Evolutionary conservation across 2,888 invertebrate genomes (phyloP), one percentile per base, ranked within the genome.

Genomic region (Cerastoderma edule): DNA sequence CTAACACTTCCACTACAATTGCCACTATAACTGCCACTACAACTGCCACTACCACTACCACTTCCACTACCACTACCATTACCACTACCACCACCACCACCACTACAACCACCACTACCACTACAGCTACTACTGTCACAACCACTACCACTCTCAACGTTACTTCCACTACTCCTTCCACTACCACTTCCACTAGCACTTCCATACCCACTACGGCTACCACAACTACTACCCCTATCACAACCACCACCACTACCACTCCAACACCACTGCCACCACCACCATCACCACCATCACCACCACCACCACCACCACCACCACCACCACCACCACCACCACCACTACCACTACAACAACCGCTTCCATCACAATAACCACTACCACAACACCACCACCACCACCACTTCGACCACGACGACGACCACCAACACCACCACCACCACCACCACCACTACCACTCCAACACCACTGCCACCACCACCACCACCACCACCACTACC

Each of bases 161-260:
- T 48, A 48, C 27, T 66, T 48, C 48, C 30, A 66, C 48, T 66
- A 66, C 48, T 66, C 44, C 48, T 66, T 48, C 46, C 48, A 66
- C 48, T 66, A 48, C 48, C 27, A 66, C 48, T 66, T 48, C 48
- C 48, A 66, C 48, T 66, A 66, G 22, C 48, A 66, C 48, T 66
- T 48, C 48, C 48, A 46, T 28, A 48, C 44, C 48, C 48, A 48
- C 48, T 66, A 19, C 48, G 44, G 27, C 48, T 66, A 48, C 28
- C 48, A 48, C 48, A 48, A 48, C 48, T 66, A 66, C 48, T 66
- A 66, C 48, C 48, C 19, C 46, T 48, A 48, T 22, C 27, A 48
- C 66, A 27, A 6, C 50, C 13, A 46, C 48, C 24, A 66, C 64
- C 27, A 64, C 64, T 44, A 64, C 64, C 24, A 39, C 39, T 39